These are phyloP conservation scores for Ammospiza maritima DNA, from an alignment of 2,797 vertebrate species.

Conservation along the genomic window DNA sequence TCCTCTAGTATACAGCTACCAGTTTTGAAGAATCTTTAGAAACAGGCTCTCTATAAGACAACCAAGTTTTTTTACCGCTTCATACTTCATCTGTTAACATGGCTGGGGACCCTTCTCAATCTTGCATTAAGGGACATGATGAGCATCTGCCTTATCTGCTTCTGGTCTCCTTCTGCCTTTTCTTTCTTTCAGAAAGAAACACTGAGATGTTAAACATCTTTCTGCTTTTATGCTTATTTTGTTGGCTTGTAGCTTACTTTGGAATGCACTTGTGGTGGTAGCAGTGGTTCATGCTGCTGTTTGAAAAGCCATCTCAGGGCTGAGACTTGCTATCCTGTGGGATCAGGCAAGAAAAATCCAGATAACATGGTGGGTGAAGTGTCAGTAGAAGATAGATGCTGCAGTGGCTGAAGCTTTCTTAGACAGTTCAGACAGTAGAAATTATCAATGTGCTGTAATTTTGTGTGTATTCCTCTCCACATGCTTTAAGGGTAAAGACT, in stretches of 20 bases:
- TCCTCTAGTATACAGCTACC: background rate
- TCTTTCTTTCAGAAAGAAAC: background rate
- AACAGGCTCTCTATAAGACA: background rate
- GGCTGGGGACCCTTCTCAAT: background rate
- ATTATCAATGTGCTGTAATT: background rate
- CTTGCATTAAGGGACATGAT: accelerated
- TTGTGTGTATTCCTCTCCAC: background rate
- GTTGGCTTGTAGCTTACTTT: background rate
- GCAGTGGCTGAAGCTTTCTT: background rate
- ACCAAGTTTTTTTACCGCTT: background rate
- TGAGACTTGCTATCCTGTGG: background rate
- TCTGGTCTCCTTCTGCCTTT: background rate
- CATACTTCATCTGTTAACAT: accelerated
- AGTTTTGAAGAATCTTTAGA: background rate
- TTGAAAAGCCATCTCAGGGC: background rate
- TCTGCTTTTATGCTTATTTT: background rate
- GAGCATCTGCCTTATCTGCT: background rate
- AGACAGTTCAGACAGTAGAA: background rate
- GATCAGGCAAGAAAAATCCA: background rate
- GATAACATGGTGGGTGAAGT: background rate
- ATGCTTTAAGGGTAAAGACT: background rate
- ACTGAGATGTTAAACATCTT: background rate
- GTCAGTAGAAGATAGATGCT: background rate
- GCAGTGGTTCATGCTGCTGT: background rate
- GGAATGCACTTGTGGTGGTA: background rate